Conservation (phyloP, 2,888 invertebrate species). For the Trypoxylon attenuatum region DNA sequence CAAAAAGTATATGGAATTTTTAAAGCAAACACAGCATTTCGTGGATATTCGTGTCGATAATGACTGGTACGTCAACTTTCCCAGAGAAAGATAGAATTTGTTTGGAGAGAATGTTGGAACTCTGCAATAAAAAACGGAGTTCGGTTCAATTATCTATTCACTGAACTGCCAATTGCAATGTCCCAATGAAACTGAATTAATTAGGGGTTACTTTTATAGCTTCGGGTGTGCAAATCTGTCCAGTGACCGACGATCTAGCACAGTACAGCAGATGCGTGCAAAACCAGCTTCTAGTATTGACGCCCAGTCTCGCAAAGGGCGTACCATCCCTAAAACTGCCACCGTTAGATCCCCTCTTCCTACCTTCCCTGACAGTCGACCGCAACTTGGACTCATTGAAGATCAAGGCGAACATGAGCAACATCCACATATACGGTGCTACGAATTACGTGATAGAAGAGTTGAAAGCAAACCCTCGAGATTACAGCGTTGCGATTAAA, state of each 20-base stretch:
- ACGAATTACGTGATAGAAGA: slow-evolving; percentile 80
- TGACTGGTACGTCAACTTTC: too few species aligned
- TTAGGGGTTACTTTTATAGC: slow-evolving; percentile 58
- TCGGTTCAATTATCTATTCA: too few species aligned
- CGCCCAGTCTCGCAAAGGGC: slow-evolving; percentile 79
- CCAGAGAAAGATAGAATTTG: too few species aligned
- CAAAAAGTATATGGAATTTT: too few species aligned
- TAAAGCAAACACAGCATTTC: too few species aligned
- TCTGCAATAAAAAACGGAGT: too few species aligned
- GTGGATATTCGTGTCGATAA: too few species aligned
- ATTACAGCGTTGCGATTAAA: slow-evolving; percentile 73
- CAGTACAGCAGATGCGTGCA: slow-evolving; percentile 77
- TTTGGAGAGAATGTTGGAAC: too few species aligned
- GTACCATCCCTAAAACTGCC: slow-evolving; percentile 84
- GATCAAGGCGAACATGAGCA: slow-evolving; percentile 82
- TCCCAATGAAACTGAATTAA: too few species aligned
- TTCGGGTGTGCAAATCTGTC: slow-evolving; percentile 64
- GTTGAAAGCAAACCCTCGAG: slow-evolving; percentile 74
- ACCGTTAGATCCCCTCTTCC: slow-evolving; percentile 82
- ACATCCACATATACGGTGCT: slow-evolving; percentile 81
- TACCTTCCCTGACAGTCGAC: slow-evolving; percentile 83
- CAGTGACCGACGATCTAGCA: slow-evolving; percentile 47
- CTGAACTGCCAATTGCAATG: too few species aligned
- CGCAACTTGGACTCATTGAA: slow-evolving; percentile 83
- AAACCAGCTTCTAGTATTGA: slow-evolving; percentile 79